These are phyloP conservation scores for Rhynchotus rufescens DNA, from an alignment of 2,797 vertebrate genomes.

Conservation along the genomic window DNA sequence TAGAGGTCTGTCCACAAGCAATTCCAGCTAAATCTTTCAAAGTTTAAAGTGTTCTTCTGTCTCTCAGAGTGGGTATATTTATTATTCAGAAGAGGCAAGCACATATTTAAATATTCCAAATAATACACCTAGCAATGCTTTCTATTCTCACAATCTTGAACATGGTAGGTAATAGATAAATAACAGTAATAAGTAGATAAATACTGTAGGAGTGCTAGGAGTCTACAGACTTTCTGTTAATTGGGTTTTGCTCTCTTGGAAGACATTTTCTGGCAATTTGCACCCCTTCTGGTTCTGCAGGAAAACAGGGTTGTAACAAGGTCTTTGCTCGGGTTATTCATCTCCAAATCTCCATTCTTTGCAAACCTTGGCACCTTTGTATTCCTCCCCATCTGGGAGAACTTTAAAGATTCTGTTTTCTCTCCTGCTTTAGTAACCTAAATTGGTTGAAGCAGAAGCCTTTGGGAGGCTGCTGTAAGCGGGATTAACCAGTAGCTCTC, in stretches of 20 bases:
- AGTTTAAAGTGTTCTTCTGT: neutral
- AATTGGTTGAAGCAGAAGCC: neutral
- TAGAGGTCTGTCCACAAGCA: neutral
- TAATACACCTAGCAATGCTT: neutral
- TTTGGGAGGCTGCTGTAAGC: neutral
- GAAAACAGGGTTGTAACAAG: neutral
- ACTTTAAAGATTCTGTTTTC: neutral
- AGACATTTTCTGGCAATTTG: neutral
- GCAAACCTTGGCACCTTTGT: neutral
- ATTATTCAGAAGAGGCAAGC: neutral
- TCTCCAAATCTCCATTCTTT: neutral
- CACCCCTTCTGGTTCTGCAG: neutral
- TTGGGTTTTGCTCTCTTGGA: neutral
- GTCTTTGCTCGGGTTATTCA: neutral
- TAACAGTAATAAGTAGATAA: neutral
- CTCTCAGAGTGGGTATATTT: neutral
- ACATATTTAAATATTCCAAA: neutral
- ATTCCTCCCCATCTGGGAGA: neutral
- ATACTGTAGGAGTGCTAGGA: no score
- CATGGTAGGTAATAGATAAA: neutral
- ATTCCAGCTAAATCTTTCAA: fast-evolving
- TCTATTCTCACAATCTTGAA: neutral
- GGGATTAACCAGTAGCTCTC: neutral
- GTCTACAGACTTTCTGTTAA: neutral
- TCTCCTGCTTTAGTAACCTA: neutral